phyloP scores from a whole-genome alignment of 2,113 vertebrate species.

The Gymnorhina tibicen region DNA sequence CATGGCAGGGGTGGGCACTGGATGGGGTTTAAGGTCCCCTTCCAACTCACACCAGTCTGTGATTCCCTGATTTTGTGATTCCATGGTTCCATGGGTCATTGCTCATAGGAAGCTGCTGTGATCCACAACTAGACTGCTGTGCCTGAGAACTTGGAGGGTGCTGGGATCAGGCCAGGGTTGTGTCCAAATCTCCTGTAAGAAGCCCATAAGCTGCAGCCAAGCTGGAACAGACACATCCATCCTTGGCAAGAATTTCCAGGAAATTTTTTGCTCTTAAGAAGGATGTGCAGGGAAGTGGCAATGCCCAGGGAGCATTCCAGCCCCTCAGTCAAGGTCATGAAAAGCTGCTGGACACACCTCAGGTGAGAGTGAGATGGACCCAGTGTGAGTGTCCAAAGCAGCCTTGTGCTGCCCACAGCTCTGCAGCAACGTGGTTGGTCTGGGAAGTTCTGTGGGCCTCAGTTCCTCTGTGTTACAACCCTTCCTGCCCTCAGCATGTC shows the following conservation, averaged over 20 bases:
- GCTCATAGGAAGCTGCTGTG: neutral
- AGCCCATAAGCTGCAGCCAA: neutral
- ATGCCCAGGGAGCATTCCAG: neutral
- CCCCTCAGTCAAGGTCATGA: neutral
- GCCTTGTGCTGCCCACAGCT: neutral
- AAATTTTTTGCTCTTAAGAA: neutral
- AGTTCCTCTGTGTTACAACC: neutral
- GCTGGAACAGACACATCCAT: neutral
- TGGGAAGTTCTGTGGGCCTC: neutral
- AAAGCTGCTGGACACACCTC: neutral
- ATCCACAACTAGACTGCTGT: neutral
- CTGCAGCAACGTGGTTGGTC: neutral
- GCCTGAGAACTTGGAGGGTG: neutral
- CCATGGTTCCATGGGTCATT: no score
- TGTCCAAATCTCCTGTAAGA: neutral
- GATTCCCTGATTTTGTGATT: neutral
- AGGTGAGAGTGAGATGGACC: neutral
- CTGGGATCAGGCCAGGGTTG: neutral
- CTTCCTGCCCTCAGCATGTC: neutral
- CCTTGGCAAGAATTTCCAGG: neutral
- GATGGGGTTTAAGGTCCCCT: neutral
- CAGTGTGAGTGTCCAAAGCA: neutral
- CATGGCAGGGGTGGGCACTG: accelerated
- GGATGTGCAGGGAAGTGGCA: neutral
- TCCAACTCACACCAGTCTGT: no score